phyloP scores from a whole-genome alignment of 2,113 vertebrate genomes.

The Varanus salvator region DNA sequence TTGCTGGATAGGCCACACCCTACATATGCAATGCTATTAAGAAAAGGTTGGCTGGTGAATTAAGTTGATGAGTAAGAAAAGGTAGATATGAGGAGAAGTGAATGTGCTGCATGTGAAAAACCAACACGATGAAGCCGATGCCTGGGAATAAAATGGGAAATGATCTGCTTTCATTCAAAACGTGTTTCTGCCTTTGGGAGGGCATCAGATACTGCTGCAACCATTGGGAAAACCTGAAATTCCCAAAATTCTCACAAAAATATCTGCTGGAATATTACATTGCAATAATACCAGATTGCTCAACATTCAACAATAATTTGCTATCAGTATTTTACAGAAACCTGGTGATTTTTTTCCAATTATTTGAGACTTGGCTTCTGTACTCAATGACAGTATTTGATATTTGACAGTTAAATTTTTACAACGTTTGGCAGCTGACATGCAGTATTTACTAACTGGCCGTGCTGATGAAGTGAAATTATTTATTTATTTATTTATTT shows the following conservation, averaged over 20 bases:
- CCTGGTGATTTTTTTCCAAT: not conserved
- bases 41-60: constrained; percentile 14
- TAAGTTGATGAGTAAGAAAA: constrained; percentile 2
- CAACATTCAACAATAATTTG: not conserved
- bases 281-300: not conserved
- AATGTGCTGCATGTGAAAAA: not conserved
- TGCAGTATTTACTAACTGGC: not conserved
- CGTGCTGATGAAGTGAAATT: not conserved
- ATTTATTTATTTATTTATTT: no score
- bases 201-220: not conserved
- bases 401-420: not conserved
- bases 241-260: not conserved
- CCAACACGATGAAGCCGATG: not conserved
- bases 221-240: not conserved
- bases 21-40: constrained; percentile 25
- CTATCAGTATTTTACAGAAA: not conserved
- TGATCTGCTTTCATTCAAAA: not conserved
- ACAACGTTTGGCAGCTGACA: not conserved
- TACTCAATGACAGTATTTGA: not conserved
- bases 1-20: constrained; percentile 36
- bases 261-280: not conserved
- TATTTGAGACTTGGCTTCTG: not conserved
- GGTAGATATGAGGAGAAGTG: not conserved
- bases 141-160: not conserved
- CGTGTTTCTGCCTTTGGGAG: not conserved